Conservation (phyloP, 2,113 vertebrate species). For the Centropus bengalensis region DNA sequence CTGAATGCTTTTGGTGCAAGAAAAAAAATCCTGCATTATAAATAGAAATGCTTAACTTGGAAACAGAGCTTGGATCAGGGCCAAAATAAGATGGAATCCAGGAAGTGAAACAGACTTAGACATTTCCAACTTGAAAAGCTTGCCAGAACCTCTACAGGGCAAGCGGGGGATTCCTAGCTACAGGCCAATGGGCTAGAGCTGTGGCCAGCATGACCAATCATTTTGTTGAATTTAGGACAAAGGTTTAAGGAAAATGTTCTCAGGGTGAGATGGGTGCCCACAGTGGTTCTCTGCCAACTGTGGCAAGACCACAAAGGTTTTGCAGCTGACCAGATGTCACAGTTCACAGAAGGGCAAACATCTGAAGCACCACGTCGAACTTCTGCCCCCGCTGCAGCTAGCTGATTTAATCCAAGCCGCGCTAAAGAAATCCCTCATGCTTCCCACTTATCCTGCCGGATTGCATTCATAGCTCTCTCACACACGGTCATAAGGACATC, state of each 20-base stretch:
- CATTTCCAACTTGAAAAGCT: not conserved
- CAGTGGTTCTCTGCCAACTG: not conserved
- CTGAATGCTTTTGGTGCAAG: not conserved
- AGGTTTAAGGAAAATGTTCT: not conserved
- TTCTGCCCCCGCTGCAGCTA: not conserved
- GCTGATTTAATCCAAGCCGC: slow-evolving; percentile 29
- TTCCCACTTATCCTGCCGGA: not conserved
- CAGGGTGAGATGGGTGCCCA: not conserved
- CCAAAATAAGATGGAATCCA: slow-evolving; percentile 48
- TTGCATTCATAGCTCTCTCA: not conserved
- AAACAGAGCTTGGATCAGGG: not conserved
- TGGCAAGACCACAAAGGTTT: slow-evolving; percentile 14
- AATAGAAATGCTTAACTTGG: slow-evolving; percentile 49
- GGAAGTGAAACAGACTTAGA: slow-evolving; percentile 7
- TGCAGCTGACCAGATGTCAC: slow-evolving; percentile 52
- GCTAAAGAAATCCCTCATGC: not conserved
- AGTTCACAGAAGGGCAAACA: slow-evolving; percentile 48
- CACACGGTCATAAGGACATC: not conserved
- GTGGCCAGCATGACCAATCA: not conserved
- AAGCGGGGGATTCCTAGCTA: not conserved
- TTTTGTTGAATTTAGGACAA: not conserved
- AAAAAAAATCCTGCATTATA: slow-evolving; percentile 33
- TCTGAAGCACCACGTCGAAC: not conserved
- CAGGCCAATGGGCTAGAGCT: not conserved
- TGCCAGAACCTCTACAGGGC: not conserved